Conservation (phyloP, 2,888 invertebrate genomes). For the Euzophera pinguis region DNA sequence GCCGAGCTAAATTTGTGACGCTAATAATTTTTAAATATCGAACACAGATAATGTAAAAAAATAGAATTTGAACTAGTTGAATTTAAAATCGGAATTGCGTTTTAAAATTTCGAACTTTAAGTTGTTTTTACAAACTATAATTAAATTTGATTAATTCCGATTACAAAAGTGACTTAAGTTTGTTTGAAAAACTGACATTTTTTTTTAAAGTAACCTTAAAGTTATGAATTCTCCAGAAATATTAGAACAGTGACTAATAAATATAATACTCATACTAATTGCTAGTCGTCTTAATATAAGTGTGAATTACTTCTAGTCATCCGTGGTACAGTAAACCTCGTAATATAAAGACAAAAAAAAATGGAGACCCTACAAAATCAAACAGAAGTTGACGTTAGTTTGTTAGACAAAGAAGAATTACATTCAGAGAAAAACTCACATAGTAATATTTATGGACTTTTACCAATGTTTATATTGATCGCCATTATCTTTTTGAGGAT, state of each 20-base stretch:
- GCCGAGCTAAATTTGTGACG: not conserved
- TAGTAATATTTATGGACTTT: conserved; percentile 22
- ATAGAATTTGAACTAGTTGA: too few species aligned
- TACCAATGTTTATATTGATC: conserved; percentile 53
- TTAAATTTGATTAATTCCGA: not conserved
- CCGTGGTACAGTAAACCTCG: not conserved
- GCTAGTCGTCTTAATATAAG: too few species aligned
- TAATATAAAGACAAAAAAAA: not conserved
- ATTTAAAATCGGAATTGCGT: too few species aligned
- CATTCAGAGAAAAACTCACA: not conserved
- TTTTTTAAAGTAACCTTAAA: too few species aligned
- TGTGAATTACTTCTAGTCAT: not conserved
- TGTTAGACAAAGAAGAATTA: conserved; percentile 1
- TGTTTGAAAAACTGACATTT: too few species aligned
- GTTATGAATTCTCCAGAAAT: not conserved
- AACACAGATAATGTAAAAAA: not conserved
- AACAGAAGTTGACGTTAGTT: not conserved
- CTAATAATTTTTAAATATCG: not conserved
- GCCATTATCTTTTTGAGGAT: conserved; percentile 51
- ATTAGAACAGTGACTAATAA: too few species aligned
- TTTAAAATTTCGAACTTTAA: too few species aligned
- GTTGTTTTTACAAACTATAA: not conserved
- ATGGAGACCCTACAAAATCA: not conserved
- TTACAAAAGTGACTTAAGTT: not conserved
- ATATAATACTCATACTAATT: too few species aligned